Base-by-base conservation (phyloP, 2,888 invertebrate species). In the Dryobotodes eremita region DNA sequence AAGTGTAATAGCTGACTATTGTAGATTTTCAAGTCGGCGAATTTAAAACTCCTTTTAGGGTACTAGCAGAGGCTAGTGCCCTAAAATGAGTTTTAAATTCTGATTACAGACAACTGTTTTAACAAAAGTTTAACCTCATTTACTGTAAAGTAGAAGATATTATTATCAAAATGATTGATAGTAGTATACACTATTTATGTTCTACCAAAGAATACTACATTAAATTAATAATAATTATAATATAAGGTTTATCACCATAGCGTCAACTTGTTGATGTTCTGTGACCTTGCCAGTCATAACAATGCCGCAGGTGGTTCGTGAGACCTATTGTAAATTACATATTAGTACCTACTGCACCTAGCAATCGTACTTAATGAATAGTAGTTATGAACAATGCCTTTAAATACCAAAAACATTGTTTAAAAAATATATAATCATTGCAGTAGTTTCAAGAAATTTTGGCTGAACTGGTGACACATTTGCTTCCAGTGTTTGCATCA, bases 251-350 rank as follows among this genome's bases (percentile, higher is more conserved):
- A 75, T 72, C 74, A 75, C 23, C 48, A 26, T 23, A 36, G 17
- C 46, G 64, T 74, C 48, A 77, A 77, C 55, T 68, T 83, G 86
- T 83, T 75, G 68, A 72, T 74, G 26, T 75, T 72, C 69, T 66
- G 68, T 71, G 73, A 65, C 75, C 78, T 86, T 83, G 79, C 26
- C 26, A 26, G n/a, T 55, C 17, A 71, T 72, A 82, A 79, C 72
- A 86, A 86, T 72, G 70, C 79, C 42, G 11, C 66, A 61, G 77
- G 68, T 74, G 73, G 65, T 8, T 83, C 83, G 79, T 83, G 79
- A 73, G 75, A 71, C 31, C 8, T 75, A 61, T 65, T 68, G 68
- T 76, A 74, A 79, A 73, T 83, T 59, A 68, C 23, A 46, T 48
- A 71, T 46, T 46, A 71, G 48, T 64, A 68, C 17, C 6, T 50